Base-by-base conservation (phyloP, 2,888 invertebrate species). In the Dugesia japonica region DNA sequence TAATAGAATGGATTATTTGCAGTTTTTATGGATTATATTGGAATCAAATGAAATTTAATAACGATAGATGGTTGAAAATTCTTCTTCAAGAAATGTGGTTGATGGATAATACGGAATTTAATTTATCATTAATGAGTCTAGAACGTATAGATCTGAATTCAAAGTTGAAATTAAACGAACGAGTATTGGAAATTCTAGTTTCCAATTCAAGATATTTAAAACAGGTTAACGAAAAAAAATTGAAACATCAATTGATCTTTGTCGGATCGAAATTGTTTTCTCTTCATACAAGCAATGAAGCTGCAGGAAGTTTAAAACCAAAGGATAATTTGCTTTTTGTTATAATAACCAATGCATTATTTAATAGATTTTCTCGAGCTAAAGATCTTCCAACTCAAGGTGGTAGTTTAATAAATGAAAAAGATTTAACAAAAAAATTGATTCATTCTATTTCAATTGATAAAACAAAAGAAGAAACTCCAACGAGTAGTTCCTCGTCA, bases 241-340 rank as follows among this genome's bases (percentile, higher is more conserved):
- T 56, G 4, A 56, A 23, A n/a, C 56, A 56, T 56, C 56, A 56
- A n/a, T 23, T 56, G 17, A 56, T 56, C 17, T 23, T 56, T n/a
- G 56, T 56, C 7, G 56, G 56, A n/a, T 56, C 56, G 4, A 56
- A 56, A 56, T 56, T 56, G n/a, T 56, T 56, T 56, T 56, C 56
- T 56, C 56, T 56, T 56, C 56, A 56, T 56, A 56, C 56, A 4
- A 56, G 20, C 20, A 56, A n/a, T 20, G 56, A 56, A 56, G n/a
- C 56, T 4, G 4, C 56, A n/a, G 17, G 23, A 9, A 56, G 56
- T 56, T 56, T 56, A 4, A 56, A 56, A 56, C 4, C 56, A 20
- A 56, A 56, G 23, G 56, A 56, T 23, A 56, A 20, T 56, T 56
- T 56, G 17, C 56, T 56, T 56, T 56, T 56, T 56, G 56, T 56